Evolutionary conservation across 1,140 invertebrate genomes (phyloP), one percentile per base, ranked within the genome.

Genomic region (Bombus vancouverensis): DNA sequence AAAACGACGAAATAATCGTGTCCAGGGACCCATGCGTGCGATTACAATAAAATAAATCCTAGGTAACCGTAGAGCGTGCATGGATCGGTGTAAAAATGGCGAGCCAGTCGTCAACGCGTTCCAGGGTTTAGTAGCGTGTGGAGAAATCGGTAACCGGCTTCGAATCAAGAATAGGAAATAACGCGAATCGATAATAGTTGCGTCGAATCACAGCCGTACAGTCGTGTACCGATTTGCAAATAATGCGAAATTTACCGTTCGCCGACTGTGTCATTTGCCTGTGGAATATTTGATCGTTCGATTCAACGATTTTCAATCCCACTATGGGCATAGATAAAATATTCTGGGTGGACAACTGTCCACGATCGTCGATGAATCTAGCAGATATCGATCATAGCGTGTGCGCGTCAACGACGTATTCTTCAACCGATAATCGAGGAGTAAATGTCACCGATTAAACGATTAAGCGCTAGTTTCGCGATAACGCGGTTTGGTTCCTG

Each of bases 191-290:
- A 62, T 75, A 66, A 83, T 83, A 78, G 74, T 57, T 44, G 44
- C 44, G 73, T 53, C 4, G 81, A 37, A 62, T n/a, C 37, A n/a
- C n/a, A 25, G 22, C 5, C 39, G 81, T 57, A 70, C 62, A 83
- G 81, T 78, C 62, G 74, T 10, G 39, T 18, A 68, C 12, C 81
- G 57, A 83, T 83, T 83, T 83, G 74, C 81, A 83, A 83, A 83
- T 83, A 83, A 83, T 83, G 75, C 62, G 73, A 83, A 83, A 83
- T 83, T 83, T 78, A 68, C 62, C 74, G 65, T n/a, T 47, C 62
- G 74, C 22, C 74, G 57, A 44, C 74, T 25, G 44, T 76, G 81
- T 47, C 81, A 83, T 83, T 83, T 83, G 81, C 62, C 37, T 1
- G 47, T 42, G 44, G 74, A 83, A 83, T 78, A 78, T 83, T 83